Conservation (phyloP, 2,888 invertebrate species). For the Altica lythri region DNA sequence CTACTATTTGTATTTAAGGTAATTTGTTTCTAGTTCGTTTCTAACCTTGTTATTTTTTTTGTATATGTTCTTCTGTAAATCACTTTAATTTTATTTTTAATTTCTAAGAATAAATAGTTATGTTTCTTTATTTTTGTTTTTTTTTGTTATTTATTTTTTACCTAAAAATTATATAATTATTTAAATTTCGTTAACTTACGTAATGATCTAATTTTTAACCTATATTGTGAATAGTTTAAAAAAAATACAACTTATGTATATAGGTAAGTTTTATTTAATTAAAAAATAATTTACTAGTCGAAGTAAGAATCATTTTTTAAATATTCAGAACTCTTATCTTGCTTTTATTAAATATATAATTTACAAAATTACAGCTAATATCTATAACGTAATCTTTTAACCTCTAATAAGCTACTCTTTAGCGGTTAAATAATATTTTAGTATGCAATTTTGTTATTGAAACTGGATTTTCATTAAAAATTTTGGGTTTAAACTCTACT, state of each 20-base stretch:
- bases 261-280: constrained; percentile 39
- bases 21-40: constrained; percentile 30
- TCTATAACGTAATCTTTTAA: too few relatives aligned
- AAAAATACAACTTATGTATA: constrained; percentile 32
- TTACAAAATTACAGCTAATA: too few relatives aligned
- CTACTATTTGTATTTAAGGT: constrained; percentile 32
- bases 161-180: constrained; percentile 3
- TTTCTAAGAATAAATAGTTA: constrained; percentile 43
- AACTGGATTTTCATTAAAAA: too few relatives aligned
- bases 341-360: too few relatives aligned
- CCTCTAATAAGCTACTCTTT: too few relatives aligned
- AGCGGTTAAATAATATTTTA: too few relatives aligned
- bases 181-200: constrained; percentile 12
- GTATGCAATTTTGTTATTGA: too few relatives aligned
- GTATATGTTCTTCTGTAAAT: constrained; percentile 34
- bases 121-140: constrained; percentile 36
- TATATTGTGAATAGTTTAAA: constrained; percentile 4
- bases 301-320: too few relatives aligned
- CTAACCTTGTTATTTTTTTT: constrained; percentile 38
- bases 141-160: constrained; percentile 31
- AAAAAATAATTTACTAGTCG: constrained; percentile 54
- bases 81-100: constrained; percentile 39
- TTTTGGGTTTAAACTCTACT: too few relatives aligned
- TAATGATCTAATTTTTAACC: background rate
- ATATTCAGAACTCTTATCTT: too few relatives aligned